phyloP scores from a whole-genome alignment of 2,888 invertebrate species.

The Cynaeus angustus region DNA sequence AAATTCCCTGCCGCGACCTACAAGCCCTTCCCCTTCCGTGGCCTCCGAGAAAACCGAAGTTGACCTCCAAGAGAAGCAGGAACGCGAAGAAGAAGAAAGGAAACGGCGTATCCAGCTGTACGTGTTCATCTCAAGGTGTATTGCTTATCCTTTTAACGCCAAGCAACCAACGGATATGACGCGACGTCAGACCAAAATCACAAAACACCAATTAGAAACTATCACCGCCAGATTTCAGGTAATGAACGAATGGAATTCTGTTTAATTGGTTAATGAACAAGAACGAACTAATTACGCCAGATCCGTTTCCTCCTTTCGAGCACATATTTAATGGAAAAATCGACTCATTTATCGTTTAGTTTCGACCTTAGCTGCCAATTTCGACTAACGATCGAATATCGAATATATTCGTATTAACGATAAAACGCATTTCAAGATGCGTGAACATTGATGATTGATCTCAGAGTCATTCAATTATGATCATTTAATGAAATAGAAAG shows the following conservation, averaged over 20 bases:
- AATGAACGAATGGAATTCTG: constrained; percentile 55
- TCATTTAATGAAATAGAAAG: constrained; percentile 18
- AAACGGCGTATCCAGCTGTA: constrained; percentile 96
- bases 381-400: constrained; percentile 31
- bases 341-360: constrained; percentile 22
- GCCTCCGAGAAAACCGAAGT: constrained; percentile 91
- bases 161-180: constrained; percentile 99
- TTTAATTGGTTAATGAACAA: constrained; percentile 31
- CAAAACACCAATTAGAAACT: constrained; percentile 95
- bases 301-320: constrained; percentile 10
- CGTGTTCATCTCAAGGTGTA: constrained; percentile 97
- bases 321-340: constrained; percentile 34
- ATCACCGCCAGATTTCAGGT: constrained; percentile 97
- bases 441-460: constrained; percentile 15
- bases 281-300: constrained; percentile 21
- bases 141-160: constrained; percentile 99
- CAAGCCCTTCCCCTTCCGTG: constrained; percentile 94
- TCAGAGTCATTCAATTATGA: constrained; percentile 15
- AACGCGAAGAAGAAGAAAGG: constrained; percentile 96
- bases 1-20: constrained; percentile 83
- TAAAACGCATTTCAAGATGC: constrained; percentile 13
- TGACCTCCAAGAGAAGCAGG: constrained; percentile 92
- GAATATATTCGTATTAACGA: constrained; percentile 19
- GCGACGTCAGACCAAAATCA: constrained; percentile 94
- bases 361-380: constrained; percentile 32